Percentiles rank a stretch among this genome's conserved stretches.
phyloP scores from a whole-genome alignment of 2,888 invertebrate genomes.

The Lumbricus terrestris region DNA sequence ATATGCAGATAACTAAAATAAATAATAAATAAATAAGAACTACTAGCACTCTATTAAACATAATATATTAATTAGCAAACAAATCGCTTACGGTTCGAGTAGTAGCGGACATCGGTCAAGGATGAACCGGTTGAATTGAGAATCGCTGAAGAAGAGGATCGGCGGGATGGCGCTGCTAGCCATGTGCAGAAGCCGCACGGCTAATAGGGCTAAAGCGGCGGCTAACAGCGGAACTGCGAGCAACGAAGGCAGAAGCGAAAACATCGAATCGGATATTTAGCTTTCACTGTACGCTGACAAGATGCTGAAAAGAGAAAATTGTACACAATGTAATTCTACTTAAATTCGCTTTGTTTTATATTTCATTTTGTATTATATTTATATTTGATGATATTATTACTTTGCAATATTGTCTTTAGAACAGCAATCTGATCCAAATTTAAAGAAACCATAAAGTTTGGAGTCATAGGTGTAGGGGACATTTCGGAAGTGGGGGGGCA shows the following conservation, averaged over 20 bases:
- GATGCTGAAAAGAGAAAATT: neutral
- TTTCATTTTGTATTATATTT: no score
- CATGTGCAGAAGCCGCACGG: constrained; percentile 44
- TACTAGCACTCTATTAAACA: neutral
- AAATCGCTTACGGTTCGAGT: constrained; percentile 44
- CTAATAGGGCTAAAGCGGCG: neutral
- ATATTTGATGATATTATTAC: no score
- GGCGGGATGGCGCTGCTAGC: constrained; percentile 45
- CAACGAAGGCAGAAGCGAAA: neutral
- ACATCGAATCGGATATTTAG: neutral
- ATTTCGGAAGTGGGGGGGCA: no score
- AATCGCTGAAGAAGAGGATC: constrained; percentile 42
- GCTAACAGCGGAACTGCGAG: neutral
- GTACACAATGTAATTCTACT: neutral
- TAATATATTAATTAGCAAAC: neutral
- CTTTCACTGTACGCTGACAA: neutral
- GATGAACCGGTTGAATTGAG: constrained; percentile 38
- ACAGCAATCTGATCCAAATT: no score
- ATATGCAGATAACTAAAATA: no score
- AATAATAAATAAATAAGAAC: no score
- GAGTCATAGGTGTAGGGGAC: no score
- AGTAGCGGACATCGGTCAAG: constrained; percentile 47
- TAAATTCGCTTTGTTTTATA: no score
- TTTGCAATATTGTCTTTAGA: no score
- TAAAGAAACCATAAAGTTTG: no score